Base-by-base conservation (phyloP, 2,888 invertebrate species). In the Rhogogaster chlorosoma region DNA sequence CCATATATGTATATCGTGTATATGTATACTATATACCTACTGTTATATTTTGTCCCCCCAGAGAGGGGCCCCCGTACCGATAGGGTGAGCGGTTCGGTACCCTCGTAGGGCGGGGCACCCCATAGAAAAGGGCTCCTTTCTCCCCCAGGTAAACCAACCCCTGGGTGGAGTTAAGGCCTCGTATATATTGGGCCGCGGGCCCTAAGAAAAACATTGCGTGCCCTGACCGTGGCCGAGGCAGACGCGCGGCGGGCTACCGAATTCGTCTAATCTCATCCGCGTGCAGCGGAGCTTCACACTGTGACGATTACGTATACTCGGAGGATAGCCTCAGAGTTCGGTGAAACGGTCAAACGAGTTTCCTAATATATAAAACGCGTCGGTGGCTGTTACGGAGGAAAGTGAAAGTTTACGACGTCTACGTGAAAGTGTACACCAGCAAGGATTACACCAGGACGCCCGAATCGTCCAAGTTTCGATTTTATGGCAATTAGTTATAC, bases 141-240 rank as follows among this genome's bases (percentile, higher is more conserved):
- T 57, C 90, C 90, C 87, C 86, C 87, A 85, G 87, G 70, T 86
- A 88, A 88, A 90, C 91, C 93, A 92, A 91, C 92, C 93, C 92
- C 91, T 91, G 92, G 93, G 93, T 92, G 93, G 93, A 93, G 93
- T 92, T 91, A 89, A 82, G 87, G 89, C 87, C 89, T 88, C 87
- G 86, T 91, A 91, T 91, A 92, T 91, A 91, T 88, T 86, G 64
- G 84, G 84, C 61, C 77, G 73, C 32, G 61, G 86, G 88, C 86
- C 86, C 86, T 88, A 83, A 83, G 75, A 87, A 87, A 57, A 88
- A 38, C 78, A 80, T 80, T 57, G 38, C 78, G 61, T 80, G 38
- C 78, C 78, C 61, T 57, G 61, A 15, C 61, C 78, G 36, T 18
- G 4, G 57, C 9, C 78, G 57, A 80, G 78, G 57, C 78, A 38